These are phyloP conservation scores for Siphlonurus alternatus DNA, from an alignment of 2,888 invertebrate genomes.

Conservation along the genomic window DNA sequence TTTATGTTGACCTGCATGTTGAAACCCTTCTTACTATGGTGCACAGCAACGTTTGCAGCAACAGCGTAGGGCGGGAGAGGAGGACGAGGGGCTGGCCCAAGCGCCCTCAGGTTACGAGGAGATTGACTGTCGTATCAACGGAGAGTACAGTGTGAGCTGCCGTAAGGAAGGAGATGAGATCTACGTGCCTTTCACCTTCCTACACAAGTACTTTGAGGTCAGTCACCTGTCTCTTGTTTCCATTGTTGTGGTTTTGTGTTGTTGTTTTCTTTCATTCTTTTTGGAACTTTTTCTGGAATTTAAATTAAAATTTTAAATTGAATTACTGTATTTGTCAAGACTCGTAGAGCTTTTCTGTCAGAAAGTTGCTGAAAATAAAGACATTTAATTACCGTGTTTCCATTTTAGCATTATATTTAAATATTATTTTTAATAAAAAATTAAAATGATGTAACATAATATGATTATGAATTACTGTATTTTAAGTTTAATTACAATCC, in stretches of 20 bases:
- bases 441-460: no score
- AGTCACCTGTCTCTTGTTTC: slow-evolving; percentile 14
- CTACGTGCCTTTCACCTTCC: slow-evolving; percentile 80
- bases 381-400: no score
- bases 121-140: slow-evolving; percentile 79
- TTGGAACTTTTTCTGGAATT: no score
- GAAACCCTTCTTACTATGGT: background rate
- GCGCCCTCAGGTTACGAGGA: slow-evolving; percentile 32
- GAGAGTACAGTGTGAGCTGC: slow-evolving; percentile 64
- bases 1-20: background rate
- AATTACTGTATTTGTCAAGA: no score
- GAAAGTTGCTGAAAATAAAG: no score
- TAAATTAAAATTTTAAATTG: no score
- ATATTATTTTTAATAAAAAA: no score
- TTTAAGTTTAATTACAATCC: no score
- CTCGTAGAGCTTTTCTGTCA: no score
- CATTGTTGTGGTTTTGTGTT: background rate
- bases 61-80: slow-evolving; percentile 11
- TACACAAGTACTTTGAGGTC: slow-evolving; percentile 87
- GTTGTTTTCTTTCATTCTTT: background rate
- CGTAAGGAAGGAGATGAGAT: slow-evolving; percentile 70
- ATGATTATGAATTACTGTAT: no score
- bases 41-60: slow-evolving; percentile 5
- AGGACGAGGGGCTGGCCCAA: slow-evolving; percentile 18
- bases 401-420: no score